phyloP scores from a whole-genome alignment of 1,140 invertebrate genomes.

The Platyscapa corneri region DNA sequence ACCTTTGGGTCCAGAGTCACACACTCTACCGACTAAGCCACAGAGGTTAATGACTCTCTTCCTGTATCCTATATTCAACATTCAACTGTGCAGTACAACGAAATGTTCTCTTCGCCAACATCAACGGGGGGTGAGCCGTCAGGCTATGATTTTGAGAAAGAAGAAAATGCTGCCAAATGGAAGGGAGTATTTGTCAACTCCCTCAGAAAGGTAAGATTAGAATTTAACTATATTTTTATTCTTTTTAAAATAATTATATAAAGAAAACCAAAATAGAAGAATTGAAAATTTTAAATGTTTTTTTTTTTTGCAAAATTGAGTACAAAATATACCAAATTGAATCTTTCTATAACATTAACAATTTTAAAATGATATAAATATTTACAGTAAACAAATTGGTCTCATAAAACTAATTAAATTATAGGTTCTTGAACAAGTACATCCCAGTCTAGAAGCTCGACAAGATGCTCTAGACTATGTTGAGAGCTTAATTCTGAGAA shows the following conservation, averaged over 20 bases:
- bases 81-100: constrained; percentile 58
- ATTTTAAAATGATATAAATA: no score
- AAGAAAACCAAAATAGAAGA: no score
- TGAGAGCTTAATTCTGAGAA: constrained; percentile 90
- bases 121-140: constrained; percentile 75
- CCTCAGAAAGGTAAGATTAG: constrained; percentile 79
- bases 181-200: constrained; percentile 89
- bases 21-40: background rate
- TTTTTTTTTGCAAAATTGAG: no score
- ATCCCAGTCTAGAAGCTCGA: constrained; percentile 88
- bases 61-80: constrained; percentile 17
- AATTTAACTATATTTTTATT: background rate
- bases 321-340: no score
- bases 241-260: no score
- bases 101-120: constrained; percentile 77
- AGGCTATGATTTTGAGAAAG: constrained; percentile 90
- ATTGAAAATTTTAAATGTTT: no score
- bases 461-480: constrained; percentile 95
- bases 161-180: constrained; percentile 92
- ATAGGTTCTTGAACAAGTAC: constrained; percentile 92
- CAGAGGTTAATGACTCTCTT: constrained; percentile 46
- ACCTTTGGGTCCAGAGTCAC: constrained; percentile 11
- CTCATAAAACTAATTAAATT: background rate
- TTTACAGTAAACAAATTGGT: no score
- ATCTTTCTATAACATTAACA: no score